Conservation (phyloP, 2,888 invertebrate species). For the Escarpia spicata region DNA sequence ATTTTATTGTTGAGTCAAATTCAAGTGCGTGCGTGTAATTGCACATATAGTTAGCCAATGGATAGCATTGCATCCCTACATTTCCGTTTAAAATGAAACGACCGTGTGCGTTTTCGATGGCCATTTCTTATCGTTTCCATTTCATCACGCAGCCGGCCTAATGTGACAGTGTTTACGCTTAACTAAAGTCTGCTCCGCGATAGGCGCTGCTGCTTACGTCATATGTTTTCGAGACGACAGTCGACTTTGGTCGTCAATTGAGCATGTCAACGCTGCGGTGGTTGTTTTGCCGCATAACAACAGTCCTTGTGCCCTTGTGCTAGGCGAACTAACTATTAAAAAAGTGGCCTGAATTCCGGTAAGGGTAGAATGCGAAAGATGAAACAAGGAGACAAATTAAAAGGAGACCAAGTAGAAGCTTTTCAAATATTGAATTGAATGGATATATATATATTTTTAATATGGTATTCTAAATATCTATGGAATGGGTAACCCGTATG, state of each 20-base stretch:
- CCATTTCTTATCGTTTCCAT: neutral
- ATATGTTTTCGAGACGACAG: neutral
- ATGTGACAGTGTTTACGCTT: neutral
- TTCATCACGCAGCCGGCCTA: neutral
- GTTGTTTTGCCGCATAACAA: neutral
- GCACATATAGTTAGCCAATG: too few species aligned
- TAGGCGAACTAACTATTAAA: neutral
- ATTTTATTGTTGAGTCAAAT: too few species aligned
- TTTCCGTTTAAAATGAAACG: neutral
- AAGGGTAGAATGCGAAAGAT: neutral
- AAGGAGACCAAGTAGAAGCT: too few species aligned
- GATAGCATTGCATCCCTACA: too few species aligned
- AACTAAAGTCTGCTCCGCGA: neutral
- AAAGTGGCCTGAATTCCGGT: neutral
- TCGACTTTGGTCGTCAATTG: neutral
- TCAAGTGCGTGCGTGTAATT: too few species aligned
- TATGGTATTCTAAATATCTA: too few species aligned
- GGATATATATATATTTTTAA: too few species aligned
- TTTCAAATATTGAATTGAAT: too few species aligned
- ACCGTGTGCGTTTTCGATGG: neutral
- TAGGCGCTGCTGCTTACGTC: neutral
- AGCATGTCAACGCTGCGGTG: neutral
- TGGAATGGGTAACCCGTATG: too few species aligned
- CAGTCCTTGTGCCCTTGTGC: neutral
- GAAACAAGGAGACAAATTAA: too few species aligned